phyloP scores from a whole-genome alignment of 2,113 vertebrate genomes.

The Paratilapia polleni region DNA sequence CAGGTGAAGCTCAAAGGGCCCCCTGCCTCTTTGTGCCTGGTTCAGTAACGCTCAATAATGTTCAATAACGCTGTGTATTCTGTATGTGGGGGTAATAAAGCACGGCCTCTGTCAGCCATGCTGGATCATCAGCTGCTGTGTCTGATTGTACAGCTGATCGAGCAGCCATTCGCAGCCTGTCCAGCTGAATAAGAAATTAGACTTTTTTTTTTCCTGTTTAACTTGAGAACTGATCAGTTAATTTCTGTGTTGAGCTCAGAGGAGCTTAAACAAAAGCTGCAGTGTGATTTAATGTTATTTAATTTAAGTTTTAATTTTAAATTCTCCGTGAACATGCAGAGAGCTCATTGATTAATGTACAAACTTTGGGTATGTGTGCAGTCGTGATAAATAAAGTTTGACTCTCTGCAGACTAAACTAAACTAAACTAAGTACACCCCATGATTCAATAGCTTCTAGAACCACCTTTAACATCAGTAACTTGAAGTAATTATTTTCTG shows the following conservation, averaged over 20 bases:
- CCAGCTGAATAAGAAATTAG: background rate
- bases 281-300: background rate
- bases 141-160: background rate
- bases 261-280: background rate
- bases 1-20: background rate
- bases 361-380: background rate
- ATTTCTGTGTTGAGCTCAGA: background rate
- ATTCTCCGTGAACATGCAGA: background rate
- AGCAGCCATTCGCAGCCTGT: background rate
- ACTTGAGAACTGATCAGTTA: background rate
- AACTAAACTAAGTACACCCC: too few relatives aligned
- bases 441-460: too few relatives aligned
- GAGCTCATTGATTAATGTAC: background rate
- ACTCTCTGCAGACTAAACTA: too few relatives aligned
- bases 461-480: too few relatives aligned
- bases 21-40: background rate
- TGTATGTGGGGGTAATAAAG: background rate
- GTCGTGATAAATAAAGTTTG: too few relatives aligned
- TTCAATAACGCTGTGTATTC: too few relatives aligned
- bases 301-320: background rate
- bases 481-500: too few relatives aligned
- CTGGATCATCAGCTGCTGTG: background rate
- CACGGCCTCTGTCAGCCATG: background rate
- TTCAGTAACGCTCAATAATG: background rate
- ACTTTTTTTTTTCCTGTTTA: background rate